phyloP scores from a whole-genome alignment of 2,888 invertebrate species.

The Cyrtodaria siliqua region DNA sequence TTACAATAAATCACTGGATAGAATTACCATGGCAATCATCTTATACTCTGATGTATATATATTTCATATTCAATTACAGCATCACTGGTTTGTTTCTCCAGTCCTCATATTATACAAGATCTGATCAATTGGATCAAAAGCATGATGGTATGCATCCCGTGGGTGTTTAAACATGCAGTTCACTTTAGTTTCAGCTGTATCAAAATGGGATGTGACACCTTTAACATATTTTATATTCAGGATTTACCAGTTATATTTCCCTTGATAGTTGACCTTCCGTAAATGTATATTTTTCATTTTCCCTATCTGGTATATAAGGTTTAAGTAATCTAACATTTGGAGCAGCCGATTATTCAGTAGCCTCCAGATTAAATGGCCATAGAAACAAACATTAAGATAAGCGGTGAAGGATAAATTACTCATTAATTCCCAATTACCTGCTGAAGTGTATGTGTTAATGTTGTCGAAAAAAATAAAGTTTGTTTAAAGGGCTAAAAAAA shows the following conservation, averaged over 20 bases:
- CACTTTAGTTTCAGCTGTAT: background rate
- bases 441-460: no score
- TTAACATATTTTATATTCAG: background rate
- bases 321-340: no score
- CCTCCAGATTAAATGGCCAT: background rate
- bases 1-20: no score
- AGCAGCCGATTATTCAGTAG: no score
- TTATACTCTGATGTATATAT: background rate
- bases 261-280: slow-evolving; percentile 1
- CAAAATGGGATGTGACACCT: slow-evolving; percentile 4
- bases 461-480: no score
- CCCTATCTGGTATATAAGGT: no score
- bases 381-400: slow-evolving; percentile 14
- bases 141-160: no score
- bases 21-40: no score
- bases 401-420: slow-evolving; percentile 2
- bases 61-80: slow-evolving; percentile 6
- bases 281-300: background rate
- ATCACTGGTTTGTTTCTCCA: background rate
- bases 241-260: slow-evolving; percentile 7
- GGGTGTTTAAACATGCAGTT: no score
- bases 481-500: no score
- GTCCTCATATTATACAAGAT: no score
- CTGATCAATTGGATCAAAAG: no score
- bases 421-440: background rate